A percentile compares a stretch with the other conserved stretches of the same genome.
These are phyloP conservation scores for Seira musarum DNA, from an alignment of 2,888 invertebrate genomes.

Conservation along the genomic window DNA sequence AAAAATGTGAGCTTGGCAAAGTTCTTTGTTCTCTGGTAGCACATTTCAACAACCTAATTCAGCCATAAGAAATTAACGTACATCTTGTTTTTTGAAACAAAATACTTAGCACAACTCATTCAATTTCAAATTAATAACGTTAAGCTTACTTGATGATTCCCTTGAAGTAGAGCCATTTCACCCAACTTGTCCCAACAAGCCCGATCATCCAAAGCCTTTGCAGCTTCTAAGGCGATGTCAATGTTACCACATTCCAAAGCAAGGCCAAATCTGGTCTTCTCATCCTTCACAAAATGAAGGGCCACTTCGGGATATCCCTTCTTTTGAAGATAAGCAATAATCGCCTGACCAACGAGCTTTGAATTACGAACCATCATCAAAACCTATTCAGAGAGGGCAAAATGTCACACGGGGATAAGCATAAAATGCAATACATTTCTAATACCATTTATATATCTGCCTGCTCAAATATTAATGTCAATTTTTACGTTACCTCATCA, in stretches of 20 bases:
- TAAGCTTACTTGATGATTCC: conserved; percentile 85
- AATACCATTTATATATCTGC: neutral
- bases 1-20: conserved; percentile 98
- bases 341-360: conserved; percentile 97
- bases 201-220: conserved; percentile 94
- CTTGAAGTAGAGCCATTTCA: conserved; percentile 93
- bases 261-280: conserved; percentile 95
- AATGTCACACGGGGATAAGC: neutral
- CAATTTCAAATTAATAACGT: conserved; percentile 3
- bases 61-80: conserved; percentile 24
- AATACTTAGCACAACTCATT: conserved; percentile 3
- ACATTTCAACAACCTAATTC: conserved; percentile 92
- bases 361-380: conserved; percentile 94
- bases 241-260: conserved; percentile 99
- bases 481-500: conserved; percentile 81
- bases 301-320: conserved; percentile 99
- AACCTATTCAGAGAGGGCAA: conserved; percentile 74
- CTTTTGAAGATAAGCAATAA: conserved; percentile 98
- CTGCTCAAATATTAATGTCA: neutral
- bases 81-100: conserved; percentile 17
- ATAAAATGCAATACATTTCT: neutral
- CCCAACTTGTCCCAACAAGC: conserved; percentile 97
- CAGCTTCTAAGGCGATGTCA: conserved; percentile 97
- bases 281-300: conserved; percentile 98
- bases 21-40: conserved; percentile 99